Evolutionary conservation across 2,888 invertebrate genomes (phyloP).

Genomic region (Phorcus lineatus): DNA sequence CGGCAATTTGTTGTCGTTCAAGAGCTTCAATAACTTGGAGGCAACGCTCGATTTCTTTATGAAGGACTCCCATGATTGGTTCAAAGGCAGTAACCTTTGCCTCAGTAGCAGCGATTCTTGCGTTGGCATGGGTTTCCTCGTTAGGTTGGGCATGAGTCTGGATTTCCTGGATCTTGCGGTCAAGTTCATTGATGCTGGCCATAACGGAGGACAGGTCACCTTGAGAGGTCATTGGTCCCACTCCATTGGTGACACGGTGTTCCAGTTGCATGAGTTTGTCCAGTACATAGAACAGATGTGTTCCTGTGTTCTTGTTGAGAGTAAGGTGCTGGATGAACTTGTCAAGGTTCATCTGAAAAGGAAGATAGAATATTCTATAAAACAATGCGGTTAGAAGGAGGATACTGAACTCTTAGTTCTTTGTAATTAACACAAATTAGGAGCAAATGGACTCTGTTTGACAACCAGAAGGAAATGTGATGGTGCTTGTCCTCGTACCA

Average conservation of each 20-base stretch:
- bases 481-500: too few relatives aligned
- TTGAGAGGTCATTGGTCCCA: neutral
- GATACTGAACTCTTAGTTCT: too few relatives aligned
- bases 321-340: conserved; percentile 35
- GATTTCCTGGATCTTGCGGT: conserved; percentile 29
- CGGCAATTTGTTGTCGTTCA: conserved; percentile 32
- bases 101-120: conserved; percentile 30
- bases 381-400: neutral
- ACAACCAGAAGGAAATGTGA: too few relatives aligned
- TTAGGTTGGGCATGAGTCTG: conserved; percentile 26
- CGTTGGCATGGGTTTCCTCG: neutral
- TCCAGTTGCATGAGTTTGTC: conserved; percentile 10
- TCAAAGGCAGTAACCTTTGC: conserved; percentile 54
- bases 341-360: conserved; percentile 37
- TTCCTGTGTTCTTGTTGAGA: conserved; percentile 30
- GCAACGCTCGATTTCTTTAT: conserved; percentile 62
- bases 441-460: too few relatives aligned
- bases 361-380: neutral
- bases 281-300: conserved; percentile 35
- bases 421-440: too few relatives aligned
- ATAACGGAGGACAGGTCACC: conserved; percentile 3
- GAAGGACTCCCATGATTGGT: conserved; percentile 61
- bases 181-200: conserved; percentile 29
- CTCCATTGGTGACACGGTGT: neutral
- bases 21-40: conserved; percentile 56